These are phyloP conservation scores for Clusia tigrina DNA, from an alignment of 2,888 invertebrate species.

Conservation along the genomic window DNA sequence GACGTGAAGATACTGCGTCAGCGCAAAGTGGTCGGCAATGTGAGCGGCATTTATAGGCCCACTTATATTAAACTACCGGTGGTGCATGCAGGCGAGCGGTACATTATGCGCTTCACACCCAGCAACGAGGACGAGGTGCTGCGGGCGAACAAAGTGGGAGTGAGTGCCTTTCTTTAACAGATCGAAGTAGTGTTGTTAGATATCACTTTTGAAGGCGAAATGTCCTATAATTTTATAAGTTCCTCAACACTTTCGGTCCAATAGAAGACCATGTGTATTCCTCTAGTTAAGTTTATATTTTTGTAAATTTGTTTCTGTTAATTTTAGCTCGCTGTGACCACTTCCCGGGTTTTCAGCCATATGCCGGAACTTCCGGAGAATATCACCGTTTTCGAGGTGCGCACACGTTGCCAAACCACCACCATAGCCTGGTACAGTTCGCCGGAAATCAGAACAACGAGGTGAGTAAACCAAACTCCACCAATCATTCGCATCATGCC, in stretches of 20 bases:
- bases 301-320: too few relatives aligned
- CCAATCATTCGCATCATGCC: neutral
- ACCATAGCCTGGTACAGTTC: constrained; percentile 70
- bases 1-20: constrained; percentile 65
- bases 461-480: constrained; percentile 46
- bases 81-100: constrained; percentile 63
- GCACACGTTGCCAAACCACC: constrained; percentile 66
- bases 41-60: constrained; percentile 65
- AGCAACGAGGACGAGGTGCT: constrained; percentile 66
- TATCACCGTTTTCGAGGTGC: constrained; percentile 66
- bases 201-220: too few relatives aligned
- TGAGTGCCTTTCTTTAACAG: too few relatives aligned
- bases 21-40: constrained; percentile 57
- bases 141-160: constrained; percentile 67
- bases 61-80: constrained; percentile 63
- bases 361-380: constrained; percentile 68
- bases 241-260: too few relatives aligned
- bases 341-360: constrained; percentile 63
- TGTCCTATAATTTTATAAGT: too few relatives aligned
- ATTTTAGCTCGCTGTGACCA: constrained; percentile 66
- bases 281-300: too few relatives aligned
- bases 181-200: too few relatives aligned
- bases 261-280: too few relatives aligned
- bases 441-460: constrained; percentile 63
- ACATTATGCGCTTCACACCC: constrained; percentile 66